Percentiles rank a stretch among this genome's conserved stretches.
Conservation (phyloP, 2,113 vertebrate species). For the Saccopteryx leptura region DNA sequence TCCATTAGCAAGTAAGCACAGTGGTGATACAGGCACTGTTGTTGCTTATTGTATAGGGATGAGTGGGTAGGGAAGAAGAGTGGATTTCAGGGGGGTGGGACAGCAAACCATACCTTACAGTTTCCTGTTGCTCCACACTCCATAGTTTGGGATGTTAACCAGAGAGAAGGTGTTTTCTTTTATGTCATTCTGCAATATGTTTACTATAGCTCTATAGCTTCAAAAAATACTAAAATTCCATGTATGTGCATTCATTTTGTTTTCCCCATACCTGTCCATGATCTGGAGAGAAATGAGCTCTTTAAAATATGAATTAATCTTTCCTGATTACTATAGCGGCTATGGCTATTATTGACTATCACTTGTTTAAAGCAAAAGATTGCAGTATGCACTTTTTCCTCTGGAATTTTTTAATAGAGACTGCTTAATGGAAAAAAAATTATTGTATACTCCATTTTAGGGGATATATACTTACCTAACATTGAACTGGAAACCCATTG, state of each 20-base stretch:
- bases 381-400: conserved; percentile 86
- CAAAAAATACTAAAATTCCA: background rate
- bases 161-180: conserved; percentile 20
- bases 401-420: conserved; percentile 85
- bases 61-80: background rate
- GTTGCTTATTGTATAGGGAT: background rate
- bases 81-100: background rate
- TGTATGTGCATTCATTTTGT: background rate
- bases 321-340: conserved; percentile 82
- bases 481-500: background rate
- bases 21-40: background rate
- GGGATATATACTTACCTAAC: conserved; percentile 61
- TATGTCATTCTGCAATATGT: background rate
- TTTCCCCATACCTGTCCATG: background rate
- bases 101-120: background rate
- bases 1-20: background rate
- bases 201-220: background rate
- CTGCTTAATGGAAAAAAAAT: conserved; percentile 87
- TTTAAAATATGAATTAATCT: conserved; percentile 13
- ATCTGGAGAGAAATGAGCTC: background rate
- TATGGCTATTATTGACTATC: conserved; percentile 88
- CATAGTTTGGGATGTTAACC: background rate
- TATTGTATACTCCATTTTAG: conserved; percentile 79
- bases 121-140: background rate
- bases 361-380: conserved; percentile 85